These are phyloP conservation scores for Hirundo rustica DNA, from an alignment of 2,797 vertebrate genomes.

Conservation along the genomic window DNA sequence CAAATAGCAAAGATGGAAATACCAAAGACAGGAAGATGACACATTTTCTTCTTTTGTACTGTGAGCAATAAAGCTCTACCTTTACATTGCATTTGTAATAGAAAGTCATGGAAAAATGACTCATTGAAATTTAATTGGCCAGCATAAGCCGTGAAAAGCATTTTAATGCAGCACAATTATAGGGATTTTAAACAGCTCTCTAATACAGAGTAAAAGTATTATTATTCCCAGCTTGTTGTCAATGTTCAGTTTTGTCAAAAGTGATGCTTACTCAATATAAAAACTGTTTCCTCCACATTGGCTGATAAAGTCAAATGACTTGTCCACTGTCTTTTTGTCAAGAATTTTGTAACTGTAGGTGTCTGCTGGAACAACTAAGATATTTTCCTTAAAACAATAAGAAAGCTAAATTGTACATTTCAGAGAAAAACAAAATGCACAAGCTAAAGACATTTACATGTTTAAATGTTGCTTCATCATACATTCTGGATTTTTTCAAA, in stretches of 20 bases:
- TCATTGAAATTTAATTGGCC: neutral
- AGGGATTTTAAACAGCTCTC: neutral
- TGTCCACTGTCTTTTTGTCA: constrained; percentile 82
- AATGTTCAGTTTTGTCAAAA: neutral
- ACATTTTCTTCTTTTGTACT: neutral
- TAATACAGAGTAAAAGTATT: neutral
- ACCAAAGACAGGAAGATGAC: constrained; percentile 33
- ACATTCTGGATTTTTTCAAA: neutral
- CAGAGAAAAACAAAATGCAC: constrained; percentile 5
- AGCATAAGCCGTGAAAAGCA: neutral
- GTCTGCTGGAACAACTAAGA: constrained; percentile 85
- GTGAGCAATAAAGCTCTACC: constrained; percentile 11
- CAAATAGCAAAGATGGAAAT: constrained; percentile 40
- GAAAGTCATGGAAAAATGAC: constrained; percentile 17
- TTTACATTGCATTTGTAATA: constrained; percentile 1
- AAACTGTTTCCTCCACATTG: constrained; percentile 88
- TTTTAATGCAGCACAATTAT: neutral
- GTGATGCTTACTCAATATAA: constrained; percentile 84
- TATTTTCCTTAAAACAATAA: constrained; percentile 81
- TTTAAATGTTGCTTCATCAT: neutral
- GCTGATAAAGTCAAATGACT: constrained; percentile 86
- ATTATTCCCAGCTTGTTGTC: neutral
- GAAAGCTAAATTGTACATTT: constrained; percentile 46
- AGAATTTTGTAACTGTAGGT: constrained; percentile 83
- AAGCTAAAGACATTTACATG: neutral